Base-by-base conservation (phyloP, 2,888 invertebrate genomes). In the Timema podura region DNA sequence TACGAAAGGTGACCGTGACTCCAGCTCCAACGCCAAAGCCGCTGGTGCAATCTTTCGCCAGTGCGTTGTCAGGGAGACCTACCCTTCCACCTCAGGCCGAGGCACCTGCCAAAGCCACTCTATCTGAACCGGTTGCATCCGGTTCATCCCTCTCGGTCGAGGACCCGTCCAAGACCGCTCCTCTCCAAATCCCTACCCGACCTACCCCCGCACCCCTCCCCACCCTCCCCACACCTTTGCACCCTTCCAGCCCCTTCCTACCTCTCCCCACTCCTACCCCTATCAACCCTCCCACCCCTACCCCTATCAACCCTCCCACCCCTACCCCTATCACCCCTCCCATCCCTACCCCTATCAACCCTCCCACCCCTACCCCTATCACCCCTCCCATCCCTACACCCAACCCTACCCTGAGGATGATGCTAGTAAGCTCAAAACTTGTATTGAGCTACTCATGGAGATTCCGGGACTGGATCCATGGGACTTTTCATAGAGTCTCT, bases 211-310 rank as follows among this genome's bases (percentile, higher is more conserved):
- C 48, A 11, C 11, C 44, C 47, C 65, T n/a, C 47, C 47, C 15
- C 48, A 30, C 15, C 45, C 6, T n/a, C 15, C 48, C 54, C 68
- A 30, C n/a, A 16, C n/a, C n/a, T n/a, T 5, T n/a, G 45, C 64
- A 13, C 48, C 61, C 11, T 48, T 68, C 68, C 11, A 9, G 16
- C 46, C 6, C 13, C 61, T 44, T 51, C 44, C 44, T 13, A 45
- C n/a, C 30, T 46, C 54, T 13, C 69, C 64, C 69, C 46, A 16
- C 13, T 49, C 57, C 66, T 44, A 48, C 45, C 65, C 48, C 57
- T n/a, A 13, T 16, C 2, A n/a, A 3, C 48, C 64, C 13, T 9
- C 64, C 5, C 64, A 13, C 46, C n/a, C 8, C 13, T 46, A 47
- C 47, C 64, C 46, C 64, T 15, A 5, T 5, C 64, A 13, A 11